A percentile compares a stretch with the other conserved stretches of the same genome.
phyloP scores from a whole-genome alignment of 2,113 vertebrate species.

The Meriones unguiculatus region DNA sequence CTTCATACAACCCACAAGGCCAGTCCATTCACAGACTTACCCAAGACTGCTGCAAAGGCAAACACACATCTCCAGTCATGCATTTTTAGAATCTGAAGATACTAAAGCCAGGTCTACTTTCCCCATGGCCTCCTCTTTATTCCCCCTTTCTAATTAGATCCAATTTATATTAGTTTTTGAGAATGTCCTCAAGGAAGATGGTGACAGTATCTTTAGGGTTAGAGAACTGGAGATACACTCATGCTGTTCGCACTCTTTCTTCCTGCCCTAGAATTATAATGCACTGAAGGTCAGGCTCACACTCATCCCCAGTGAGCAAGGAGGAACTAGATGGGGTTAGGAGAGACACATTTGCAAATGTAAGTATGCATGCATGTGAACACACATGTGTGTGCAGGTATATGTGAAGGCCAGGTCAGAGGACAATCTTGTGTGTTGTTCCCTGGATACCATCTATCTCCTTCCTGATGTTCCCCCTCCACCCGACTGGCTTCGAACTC shows the following conservation, averaged over 20 bases:
- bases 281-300: neutral
- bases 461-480: too few relatives aligned
- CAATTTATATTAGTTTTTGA: neutral
- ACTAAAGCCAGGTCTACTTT: neutral
- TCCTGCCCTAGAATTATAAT: accelerated
- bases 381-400: neutral
- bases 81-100: slow-evolving; percentile 7
- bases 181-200: neutral
- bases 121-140: neutral
- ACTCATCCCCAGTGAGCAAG: neutral
- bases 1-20: neutral
- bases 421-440: neutral
- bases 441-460: neutral
- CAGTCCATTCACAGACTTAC: neutral
- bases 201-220: neutral
- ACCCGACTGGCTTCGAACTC: neutral
- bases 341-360: neutral
- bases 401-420: neutral
- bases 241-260: neutral
- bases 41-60: neutral
- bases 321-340: neutral
- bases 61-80: neutral
- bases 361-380: neutral
- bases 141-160: neutral
- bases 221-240: neutral